phyloP scores from a whole-genome alignment of 2,888 invertebrate species.

The Morinoia aosen region DNA sequence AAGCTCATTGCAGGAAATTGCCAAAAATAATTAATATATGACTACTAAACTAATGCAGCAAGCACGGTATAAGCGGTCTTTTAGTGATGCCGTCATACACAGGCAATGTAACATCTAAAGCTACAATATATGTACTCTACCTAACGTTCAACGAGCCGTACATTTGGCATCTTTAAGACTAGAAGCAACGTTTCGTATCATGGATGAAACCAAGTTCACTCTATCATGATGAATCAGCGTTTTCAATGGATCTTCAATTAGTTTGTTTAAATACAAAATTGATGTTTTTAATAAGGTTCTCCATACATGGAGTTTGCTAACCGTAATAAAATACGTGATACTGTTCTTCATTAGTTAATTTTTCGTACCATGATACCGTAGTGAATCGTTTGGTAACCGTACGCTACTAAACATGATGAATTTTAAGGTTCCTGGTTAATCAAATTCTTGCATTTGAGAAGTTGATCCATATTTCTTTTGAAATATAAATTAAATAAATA shows the following conservation, averaged over 20 bases:
- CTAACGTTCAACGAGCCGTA: background rate
- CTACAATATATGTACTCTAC: slow-evolving; percentile 9
- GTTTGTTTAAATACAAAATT: background rate
- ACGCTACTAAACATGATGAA: too few species aligned
- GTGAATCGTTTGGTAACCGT: too few species aligned
- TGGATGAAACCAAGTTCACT: background rate
- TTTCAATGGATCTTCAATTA: background rate
- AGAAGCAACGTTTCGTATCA: background rate
- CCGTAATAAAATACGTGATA: too few species aligned
- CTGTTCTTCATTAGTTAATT: too few species aligned
- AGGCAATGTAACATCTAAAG: slow-evolving; percentile 36
- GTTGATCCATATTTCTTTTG: background rate
- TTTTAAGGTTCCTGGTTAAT: background rate
- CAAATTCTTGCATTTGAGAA: background rate
- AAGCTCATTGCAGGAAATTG: background rate
- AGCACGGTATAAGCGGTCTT: slow-evolving; percentile 10
- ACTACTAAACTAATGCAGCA: background rate
- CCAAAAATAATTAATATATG: slow-evolving; percentile 17
- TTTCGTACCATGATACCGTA: too few species aligned
- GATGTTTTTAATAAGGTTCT: background rate
- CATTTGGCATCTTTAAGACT: background rate
- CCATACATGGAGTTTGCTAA: background rate
- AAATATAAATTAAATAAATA: background rate
- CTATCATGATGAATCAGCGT: background rate
- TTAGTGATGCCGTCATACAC: background rate